A percentile compares a stretch with the other conserved stretches of the same genome.
Evolutionary conservation across 2,797 vertebrate genomes (phyloP).

Genomic region (Sebastes elongatus): DNA sequence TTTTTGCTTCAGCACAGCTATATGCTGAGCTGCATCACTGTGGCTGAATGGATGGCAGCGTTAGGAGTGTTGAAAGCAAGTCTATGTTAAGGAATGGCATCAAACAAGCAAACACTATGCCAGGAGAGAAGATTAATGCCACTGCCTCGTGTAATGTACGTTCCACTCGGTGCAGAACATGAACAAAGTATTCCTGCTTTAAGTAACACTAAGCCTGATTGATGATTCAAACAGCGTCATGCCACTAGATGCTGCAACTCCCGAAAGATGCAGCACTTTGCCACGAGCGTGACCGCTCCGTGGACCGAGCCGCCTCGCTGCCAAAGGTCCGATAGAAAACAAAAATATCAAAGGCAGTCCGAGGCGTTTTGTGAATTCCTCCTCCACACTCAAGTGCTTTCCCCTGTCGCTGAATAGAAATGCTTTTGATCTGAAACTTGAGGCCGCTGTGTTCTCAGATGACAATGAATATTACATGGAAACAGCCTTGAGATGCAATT

Average conservation of each 20-base stretch:
- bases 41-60: conserved; percentile 11
- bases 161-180: conserved; percentile 17
- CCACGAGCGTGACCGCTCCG: conserved; percentile 20
- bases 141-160: conserved; percentile 24
- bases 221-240: conserved; percentile 24
- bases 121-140: conserved; percentile 19
- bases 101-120: conserved; percentile 16
- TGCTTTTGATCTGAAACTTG: conserved; percentile 82
- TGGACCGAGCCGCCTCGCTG: conserved; percentile 35
- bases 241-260: conserved; percentile 15
- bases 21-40: conserved; percentile 9
- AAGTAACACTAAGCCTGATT: conserved; percentile 33
- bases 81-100: not conserved
- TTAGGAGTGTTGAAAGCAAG: conserved; percentile 7
- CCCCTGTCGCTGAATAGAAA: conserved; percentile 76
- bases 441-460: conserved; percentile 72
- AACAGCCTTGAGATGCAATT: conserved; percentile 73
- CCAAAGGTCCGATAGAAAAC: conserved; percentile 60
- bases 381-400: conserved; percentile 72
- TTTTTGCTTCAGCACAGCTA: conserved; percentile 13
- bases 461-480: conserved; percentile 82
- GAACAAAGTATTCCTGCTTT: conserved; percentile 24
- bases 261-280: conserved; percentile 4
- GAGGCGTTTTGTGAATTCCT: conserved; percentile 65
- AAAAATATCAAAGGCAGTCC: conserved; percentile 74